A percentile compares a stretch with the other conserved stretches of the same genome.
These are phyloP conservation scores for Peromyscus nudipes DNA, from an alignment of 2,797 vertebrate genomes.

Conservation along the genomic window DNA sequence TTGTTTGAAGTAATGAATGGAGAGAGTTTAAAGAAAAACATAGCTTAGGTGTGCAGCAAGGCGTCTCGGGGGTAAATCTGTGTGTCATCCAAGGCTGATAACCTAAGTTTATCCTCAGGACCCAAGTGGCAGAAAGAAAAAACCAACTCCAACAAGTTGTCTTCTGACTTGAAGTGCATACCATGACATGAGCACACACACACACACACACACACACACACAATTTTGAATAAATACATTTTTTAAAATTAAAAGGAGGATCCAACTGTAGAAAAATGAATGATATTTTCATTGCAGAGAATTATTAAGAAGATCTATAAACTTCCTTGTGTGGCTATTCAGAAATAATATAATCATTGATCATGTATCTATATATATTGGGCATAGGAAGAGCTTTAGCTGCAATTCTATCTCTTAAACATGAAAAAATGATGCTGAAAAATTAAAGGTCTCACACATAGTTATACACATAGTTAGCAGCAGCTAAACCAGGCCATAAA, in stretches of 20 bases:
- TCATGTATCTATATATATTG: background rate
- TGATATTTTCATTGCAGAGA: background rate
- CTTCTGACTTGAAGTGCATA: background rate
- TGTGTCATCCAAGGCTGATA: background rate
- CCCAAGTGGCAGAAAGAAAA: background rate
- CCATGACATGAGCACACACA: background rate
- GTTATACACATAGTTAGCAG: background rate
- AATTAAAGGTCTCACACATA: background rate
- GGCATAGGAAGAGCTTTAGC: background rate
- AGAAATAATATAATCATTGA: background rate
- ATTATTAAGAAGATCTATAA: background rate
- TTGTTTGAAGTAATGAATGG: background rate
- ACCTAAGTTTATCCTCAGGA: no score
- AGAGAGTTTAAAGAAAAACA: background rate
- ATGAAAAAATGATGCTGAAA: constrained; percentile 9
- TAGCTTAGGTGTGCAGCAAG: background rate
- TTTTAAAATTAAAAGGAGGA: background rate
- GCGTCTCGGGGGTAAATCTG: background rate
- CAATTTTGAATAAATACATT: no score
- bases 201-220: background rate
- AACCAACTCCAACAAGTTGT: background rate
- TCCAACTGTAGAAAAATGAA: background rate
- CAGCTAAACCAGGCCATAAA: background rate
- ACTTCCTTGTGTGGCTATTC: background rate
- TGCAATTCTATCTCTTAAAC: background rate